Evolutionary conservation across 2,797 vertebrate genomes (phyloP), one percentile per base, ranked within the genome.

Genomic region (Characodon lateralis): DNA sequence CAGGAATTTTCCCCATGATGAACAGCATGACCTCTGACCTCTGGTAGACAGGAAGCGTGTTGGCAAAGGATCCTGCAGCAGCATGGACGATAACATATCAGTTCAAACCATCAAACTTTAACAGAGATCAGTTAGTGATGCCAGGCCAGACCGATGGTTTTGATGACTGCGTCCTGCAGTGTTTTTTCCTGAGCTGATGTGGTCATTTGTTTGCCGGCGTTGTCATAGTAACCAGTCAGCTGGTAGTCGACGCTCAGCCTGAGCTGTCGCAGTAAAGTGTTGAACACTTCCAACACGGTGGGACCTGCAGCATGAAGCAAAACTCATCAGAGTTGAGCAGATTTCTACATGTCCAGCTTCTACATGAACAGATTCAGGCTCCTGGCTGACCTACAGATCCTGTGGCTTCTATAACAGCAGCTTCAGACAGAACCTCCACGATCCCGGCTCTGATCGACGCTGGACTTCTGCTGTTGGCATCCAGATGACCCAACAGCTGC

Each of bases 1-100:
- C 95, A 0, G 97, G 97, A 81, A 98, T 96, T 89, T 97, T 98
- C 77, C 97, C 97, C 95, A 98, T 98, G 89, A 98, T 98, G 93
- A 98, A 98, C 22, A 98, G 96, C 96, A 98, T 98, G 89, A 98
- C 97, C 92, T 98, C 97, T 0, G 97, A 97, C 89, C 97, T 96
- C 93, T 98, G 97, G 83, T 98, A 98, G 14, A 96, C 94, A 65
- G 97, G 97, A 74, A 98, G 85, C 0, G 96, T 98, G 90, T 96
- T 96, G 92, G 97, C 96, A 2, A 98, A 98, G 20, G 97, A 96
- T 6, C 97, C 97, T 98, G 91, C 7, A 75, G 31, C 14, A 9
- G 6, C 26, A 65, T 5, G 14, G 0, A 76, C 18, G 31, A 75
- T 16, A 28, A 10, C 2, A 31, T 0, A 20, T 39, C 7, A 28